Base-by-base conservation (phyloP, 1,140 invertebrate genomes). In the Caerostris extrusa region DNA sequence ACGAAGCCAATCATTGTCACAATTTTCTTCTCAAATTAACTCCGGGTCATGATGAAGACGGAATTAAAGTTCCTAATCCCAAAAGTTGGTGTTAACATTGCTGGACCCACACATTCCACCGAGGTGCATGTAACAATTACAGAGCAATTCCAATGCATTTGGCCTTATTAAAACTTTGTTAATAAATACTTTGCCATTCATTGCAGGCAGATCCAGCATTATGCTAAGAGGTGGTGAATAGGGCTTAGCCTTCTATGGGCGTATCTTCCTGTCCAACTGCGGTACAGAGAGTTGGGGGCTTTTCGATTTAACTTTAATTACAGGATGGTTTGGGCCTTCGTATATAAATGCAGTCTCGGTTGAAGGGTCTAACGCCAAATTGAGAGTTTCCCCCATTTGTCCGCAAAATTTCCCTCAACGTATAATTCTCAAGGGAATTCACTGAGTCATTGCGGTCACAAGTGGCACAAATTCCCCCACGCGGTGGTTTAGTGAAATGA, bases 231-330 rank as follows among this genome's bases (percentile, higher is more conserved):
- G 14, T 57, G 90, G 50, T n/a, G 69, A n/a, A 82, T 53, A 60
- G n/a, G 56, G 90, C 90, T 82, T 58, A 57, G 55, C 82, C 17
- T 53, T 60, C n/a, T 34, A 77, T 82, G 90, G 90, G 90, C 90
- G 90, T 81, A 82, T 71, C 71, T 57, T 85, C 50, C 53, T 19
- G 56, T 85, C 83, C 34, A 85, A 85, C 57, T 85, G 83, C 58
- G 83, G 83, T 34, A 85, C 58, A 19, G 57, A 71, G 58, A 56
- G 55, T 60, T 34, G 7, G 57, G 19, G 90, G 90, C 71, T 91
- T 91, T 91, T 91, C 90, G 90, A 71, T 71, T 91, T 71, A 91
- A 82, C 64, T 91, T 91, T 91, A 91, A 91, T 91, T 91, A 91
- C 90, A 91, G 71, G 90, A 91, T 91, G 56, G 71, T 60, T 58